Conservation (phyloP, 2,888 invertebrate species). For the Trichopria drosophilae region DNA sequence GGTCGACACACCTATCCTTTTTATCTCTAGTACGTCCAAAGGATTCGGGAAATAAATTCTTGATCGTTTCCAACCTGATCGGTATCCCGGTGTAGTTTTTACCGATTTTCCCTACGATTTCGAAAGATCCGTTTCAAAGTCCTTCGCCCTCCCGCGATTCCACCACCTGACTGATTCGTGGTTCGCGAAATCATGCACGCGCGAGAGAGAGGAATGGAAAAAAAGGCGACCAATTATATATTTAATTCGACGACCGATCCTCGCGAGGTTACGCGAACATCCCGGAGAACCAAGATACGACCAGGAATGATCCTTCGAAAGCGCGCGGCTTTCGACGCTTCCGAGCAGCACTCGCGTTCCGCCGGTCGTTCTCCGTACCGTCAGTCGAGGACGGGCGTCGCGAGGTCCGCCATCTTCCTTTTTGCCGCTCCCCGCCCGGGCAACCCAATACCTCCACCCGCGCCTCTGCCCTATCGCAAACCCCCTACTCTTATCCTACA, state of each 20-base stretch:
- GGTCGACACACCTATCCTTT: too few species aligned
- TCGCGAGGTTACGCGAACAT: not conserved
- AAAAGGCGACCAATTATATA: not conserved
- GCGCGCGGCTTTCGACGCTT: conserved; percentile 14
- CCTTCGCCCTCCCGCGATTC: not conserved
- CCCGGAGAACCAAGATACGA: not conserved
- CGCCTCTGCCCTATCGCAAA: conserved; percentile 35
- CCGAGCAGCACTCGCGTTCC: conserved; percentile 23
- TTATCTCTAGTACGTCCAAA: too few species aligned
- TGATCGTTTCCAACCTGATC: too few species aligned
- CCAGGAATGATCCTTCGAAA: conserved; percentile 8
- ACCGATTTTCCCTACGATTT: too few species aligned
- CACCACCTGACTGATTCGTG: conserved; percentile 4
- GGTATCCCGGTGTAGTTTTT: too few species aligned
- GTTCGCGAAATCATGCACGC: conserved; percentile 6
- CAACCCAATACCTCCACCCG: conserved; percentile 43
- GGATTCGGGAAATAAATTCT: too few species aligned
- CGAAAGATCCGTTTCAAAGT: too few species aligned
- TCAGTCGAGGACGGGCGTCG: conserved; percentile 42
- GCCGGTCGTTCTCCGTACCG: conserved; percentile 32
- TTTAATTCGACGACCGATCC: not conserved
- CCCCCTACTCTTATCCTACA: conserved; percentile 11
- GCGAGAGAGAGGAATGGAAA: conserved; percentile 1
- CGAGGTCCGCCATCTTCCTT: conserved; percentile 52
- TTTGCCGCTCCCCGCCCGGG: conserved; percentile 50